Conservation (phyloP, 2,113 vertebrate species). For the Ictidomys tridecemlineatus region DNA sequence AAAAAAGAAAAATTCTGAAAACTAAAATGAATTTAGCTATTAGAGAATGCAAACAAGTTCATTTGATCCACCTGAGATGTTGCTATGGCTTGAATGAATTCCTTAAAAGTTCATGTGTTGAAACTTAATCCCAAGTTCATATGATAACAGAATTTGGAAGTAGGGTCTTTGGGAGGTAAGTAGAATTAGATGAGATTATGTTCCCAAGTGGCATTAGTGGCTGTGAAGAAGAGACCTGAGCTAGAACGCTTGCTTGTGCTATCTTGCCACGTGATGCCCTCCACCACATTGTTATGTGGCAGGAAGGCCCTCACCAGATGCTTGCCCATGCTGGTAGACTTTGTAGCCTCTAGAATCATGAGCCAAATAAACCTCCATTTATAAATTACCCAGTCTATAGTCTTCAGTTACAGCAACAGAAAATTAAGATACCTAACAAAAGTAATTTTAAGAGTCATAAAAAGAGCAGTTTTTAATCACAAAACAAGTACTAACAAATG, state of each 20-base stretch:
- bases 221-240: background rate
- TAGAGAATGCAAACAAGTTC: background rate
- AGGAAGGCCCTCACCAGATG: background rate
- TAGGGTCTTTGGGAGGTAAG: background rate
- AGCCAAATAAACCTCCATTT: background rate
- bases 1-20: slow-evolving; percentile 43
- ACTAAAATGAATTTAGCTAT: background rate
- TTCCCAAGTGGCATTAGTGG: background rate
- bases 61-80: background rate
- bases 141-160: background rate
- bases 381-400: background rate
- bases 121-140: background rate
- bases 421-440: background rate
- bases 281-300: background rate
- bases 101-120: background rate
- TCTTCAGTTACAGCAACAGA: background rate
- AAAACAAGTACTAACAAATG: background rate
- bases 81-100: background rate
- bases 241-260: background rate
- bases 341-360: background rate
- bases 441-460: background rate
- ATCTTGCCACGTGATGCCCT: no score
- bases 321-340: no score
- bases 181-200: background rate
- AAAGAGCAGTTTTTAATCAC: background rate